Evolutionary conservation across 1,140 invertebrate genomes (phyloP).

Genomic region (Heliconius eleuchia): DNA sequence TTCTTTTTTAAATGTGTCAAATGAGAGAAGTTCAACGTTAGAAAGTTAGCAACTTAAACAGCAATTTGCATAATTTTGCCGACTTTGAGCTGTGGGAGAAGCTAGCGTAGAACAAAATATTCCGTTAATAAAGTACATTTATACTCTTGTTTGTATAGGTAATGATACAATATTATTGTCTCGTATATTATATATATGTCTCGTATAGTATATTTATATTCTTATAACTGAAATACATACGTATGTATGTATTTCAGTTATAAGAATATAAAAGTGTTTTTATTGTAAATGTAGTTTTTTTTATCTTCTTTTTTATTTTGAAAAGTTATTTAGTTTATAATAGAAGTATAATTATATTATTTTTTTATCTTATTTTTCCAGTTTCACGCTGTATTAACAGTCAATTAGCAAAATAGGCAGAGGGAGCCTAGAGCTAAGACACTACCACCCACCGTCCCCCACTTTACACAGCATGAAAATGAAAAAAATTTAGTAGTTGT

Average conservation of each 20-base stretch:
- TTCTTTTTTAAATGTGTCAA: slow-evolving; percentile 5
- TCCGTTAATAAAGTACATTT: neutral
- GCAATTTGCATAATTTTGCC: slow-evolving; percentile 14
- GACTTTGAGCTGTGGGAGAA: neutral
- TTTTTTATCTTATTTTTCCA: too few species aligned
- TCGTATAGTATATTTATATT: too few species aligned
- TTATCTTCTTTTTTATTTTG: neutral
- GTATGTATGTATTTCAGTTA: too few species aligned
- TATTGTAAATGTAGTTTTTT: neutral
- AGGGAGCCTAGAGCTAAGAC: neutral
- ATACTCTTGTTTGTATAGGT: neutral
- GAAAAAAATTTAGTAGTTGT: too few species aligned
- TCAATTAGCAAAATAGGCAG: neutral
- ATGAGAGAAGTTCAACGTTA: slow-evolving; percentile 3
- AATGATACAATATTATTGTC: neutral
- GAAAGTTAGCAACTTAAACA: slow-evolving; percentile 5
- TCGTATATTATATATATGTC: neutral
- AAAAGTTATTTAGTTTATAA: too few species aligned
- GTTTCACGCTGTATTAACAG: too few species aligned
- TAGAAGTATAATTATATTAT: too few species aligned
- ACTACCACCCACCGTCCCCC: too few species aligned
- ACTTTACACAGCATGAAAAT: neutral
- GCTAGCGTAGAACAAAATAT: neutral
- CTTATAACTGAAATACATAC: too few species aligned
- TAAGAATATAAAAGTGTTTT: too few species aligned